Conservation (phyloP, 2,113 vertebrate genomes). For the Cryptotis parvus region DNA sequence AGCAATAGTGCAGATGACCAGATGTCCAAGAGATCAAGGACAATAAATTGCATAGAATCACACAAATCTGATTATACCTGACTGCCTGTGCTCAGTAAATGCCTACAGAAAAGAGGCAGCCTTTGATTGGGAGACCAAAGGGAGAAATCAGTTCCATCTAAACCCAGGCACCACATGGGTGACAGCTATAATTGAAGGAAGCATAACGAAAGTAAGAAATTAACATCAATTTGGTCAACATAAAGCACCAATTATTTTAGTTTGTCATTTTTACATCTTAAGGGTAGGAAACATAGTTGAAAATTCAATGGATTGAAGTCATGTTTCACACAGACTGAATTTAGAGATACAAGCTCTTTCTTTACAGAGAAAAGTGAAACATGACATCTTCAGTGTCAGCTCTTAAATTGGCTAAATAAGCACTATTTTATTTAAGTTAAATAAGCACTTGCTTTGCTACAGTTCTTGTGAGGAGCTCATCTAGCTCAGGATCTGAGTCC, state of each 20-base stretch:
- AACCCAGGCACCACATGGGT: background rate
- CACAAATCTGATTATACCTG: background rate
- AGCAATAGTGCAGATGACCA: background rate
- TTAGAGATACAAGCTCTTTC: background rate
- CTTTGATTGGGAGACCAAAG: background rate
- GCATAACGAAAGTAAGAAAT: background rate
- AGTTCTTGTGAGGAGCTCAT: too few relatives aligned
- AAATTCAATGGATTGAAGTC: background rate
- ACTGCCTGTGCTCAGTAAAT: background rate
- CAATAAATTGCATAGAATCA: background rate
- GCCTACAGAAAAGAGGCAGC: background rate
- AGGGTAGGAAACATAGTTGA: background rate
- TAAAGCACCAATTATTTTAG: background rate
- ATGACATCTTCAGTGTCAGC: background rate
- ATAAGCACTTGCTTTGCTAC: too few relatives aligned
- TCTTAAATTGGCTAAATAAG: conserved; percentile 4
- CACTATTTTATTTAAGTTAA: too few relatives aligned
- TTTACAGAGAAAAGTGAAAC: conserved; percentile 1
- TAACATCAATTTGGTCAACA: background rate
- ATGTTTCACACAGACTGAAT: background rate
- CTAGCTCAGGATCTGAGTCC: background rate
- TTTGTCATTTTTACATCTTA: background rate
- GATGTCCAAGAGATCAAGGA: background rate
- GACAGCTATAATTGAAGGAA: background rate
- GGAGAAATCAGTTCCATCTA: background rate